Percentiles rank a stretch among this genome's conserved stretches.
phyloP scores from a whole-genome alignment of 1,140 invertebrate genomes.

The Vollenhovia emeryi region DNA sequence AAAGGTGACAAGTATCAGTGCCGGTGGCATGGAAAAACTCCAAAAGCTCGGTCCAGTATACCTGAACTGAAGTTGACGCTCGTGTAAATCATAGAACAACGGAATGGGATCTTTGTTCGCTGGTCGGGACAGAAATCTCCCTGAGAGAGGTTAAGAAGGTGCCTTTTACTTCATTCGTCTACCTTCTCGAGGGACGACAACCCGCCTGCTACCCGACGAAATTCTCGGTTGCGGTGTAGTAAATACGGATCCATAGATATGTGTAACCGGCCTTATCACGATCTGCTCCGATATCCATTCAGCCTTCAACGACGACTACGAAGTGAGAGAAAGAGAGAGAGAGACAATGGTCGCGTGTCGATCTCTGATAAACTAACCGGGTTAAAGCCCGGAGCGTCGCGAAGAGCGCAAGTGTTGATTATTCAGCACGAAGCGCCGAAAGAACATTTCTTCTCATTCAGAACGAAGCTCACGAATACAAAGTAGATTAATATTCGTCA shows the following conservation, averaged over 20 bases:
- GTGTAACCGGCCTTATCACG: constrained; percentile 3
- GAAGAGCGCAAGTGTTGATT: constrained; percentile 33
- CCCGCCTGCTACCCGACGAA: neutral
- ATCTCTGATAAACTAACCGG: constrained; percentile 38
- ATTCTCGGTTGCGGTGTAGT: neutral
- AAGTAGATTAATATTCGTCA: constrained; percentile 38
- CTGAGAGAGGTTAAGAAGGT: neutral
- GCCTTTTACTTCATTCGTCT: constrained; percentile 22
- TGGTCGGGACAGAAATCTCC: constrained; percentile 31
- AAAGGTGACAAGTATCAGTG: constrained; percentile 74
- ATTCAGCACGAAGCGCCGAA: constrained; percentile 36
- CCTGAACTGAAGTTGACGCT: constrained; percentile 30
- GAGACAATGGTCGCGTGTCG: neutral
- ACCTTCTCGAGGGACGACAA: constrained; percentile 19
- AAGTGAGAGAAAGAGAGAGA: neutral
- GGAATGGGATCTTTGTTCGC: constrained; percentile 64
- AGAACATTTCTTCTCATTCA: constrained; percentile 34
- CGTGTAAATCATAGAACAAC: constrained; percentile 76
- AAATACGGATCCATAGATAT: neutral
- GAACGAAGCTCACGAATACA: constrained; percentile 41
- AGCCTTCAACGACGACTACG: constrained; percentile 15
- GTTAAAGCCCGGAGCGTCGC: constrained; percentile 39
- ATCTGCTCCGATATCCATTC: neutral
- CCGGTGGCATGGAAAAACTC: neutral
- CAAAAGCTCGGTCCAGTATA: constrained; percentile 23